Percentiles rank a stretch among this genome's conserved stretches.
Conservation (phyloP, 1,140 invertebrate genomes). For the Antheraea pernyi region DNA sequence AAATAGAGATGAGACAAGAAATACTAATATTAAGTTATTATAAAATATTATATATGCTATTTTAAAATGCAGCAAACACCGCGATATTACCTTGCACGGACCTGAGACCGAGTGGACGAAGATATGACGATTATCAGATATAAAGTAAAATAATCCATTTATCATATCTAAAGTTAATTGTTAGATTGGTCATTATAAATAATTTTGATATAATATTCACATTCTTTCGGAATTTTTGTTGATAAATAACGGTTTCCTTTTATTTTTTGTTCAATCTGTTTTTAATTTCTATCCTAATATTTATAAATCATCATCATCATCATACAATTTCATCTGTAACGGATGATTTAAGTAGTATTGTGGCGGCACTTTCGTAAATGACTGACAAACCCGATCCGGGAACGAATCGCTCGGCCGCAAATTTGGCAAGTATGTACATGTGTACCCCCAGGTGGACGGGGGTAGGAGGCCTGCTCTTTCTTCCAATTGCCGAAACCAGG, state of each 20-base stretch:
- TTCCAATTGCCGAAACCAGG: too few species aligned
- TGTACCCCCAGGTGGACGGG: too few species aligned
- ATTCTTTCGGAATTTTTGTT: background rate
- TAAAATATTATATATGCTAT: background rate
- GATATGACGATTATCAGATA: conserved; percentile 38
- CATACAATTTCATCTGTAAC: too few species aligned
- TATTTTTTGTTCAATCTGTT: background rate
- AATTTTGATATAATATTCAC: background rate
- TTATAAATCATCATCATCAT: too few species aligned
- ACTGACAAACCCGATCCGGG: too few species aligned
- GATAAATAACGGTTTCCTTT: background rate
- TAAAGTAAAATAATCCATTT: conserved; percentile 47
- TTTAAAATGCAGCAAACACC: conserved; percentile 7
- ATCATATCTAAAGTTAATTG: conserved; percentile 60
- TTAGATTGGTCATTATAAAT: conserved; percentile 18
- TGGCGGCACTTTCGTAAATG: too few species aligned
- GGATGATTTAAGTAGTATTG: too few species aligned
- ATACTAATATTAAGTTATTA: background rate
- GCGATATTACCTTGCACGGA: conserved; percentile 42
- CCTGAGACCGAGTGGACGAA: conserved; percentile 44
- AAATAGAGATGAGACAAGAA: background rate
- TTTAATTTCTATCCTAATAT: too few species aligned
- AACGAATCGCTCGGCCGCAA: too few species aligned
- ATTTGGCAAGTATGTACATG: too few species aligned
- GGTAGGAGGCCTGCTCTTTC: too few species aligned